Evolutionary conservation across 2,888 invertebrate species (phyloP).

Genomic region (Cosmopolites sordidus): DNA sequence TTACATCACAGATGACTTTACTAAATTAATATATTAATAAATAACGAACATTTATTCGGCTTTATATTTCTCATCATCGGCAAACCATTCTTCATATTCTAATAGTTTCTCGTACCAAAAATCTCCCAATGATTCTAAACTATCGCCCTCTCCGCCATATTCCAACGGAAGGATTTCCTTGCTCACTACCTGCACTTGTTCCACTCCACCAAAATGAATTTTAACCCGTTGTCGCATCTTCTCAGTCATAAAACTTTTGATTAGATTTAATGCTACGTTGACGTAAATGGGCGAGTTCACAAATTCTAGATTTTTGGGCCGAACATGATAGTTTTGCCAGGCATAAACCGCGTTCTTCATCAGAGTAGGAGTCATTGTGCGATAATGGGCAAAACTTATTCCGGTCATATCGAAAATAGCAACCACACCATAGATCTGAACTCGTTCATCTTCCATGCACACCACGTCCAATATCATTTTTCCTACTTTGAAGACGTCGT

Average conservation of each 20-base stretch:
- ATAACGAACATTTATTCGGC: constrained; percentile 50
- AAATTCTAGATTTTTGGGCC: constrained; percentile 64
- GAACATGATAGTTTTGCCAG: constrained; percentile 68
- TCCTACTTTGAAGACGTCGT: constrained; percentile 59
- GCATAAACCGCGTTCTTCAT: constrained; percentile 59
- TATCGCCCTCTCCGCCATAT: constrained; percentile 54
- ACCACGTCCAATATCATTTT: constrained; percentile 62
- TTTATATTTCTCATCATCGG: constrained; percentile 49
- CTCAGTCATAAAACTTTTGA: constrained; percentile 60
- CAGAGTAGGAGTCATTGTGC: constrained; percentile 55
- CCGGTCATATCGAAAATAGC: constrained; percentile 61
- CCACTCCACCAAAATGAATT: constrained; percentile 50
- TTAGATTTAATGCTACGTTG: constrained; percentile 61
- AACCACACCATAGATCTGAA: constrained; percentile 54
- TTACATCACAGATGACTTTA: no score
- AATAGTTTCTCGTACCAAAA: constrained; percentile 49
- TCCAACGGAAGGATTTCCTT: constrained; percentile 54
- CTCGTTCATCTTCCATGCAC: constrained; percentile 48
- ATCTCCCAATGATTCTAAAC: constrained; percentile 44
- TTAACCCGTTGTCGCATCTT: constrained; percentile 56
- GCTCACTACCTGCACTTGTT: constrained; percentile 50
- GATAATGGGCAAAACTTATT: constrained; percentile 53
- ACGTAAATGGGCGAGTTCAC: constrained; percentile 59
- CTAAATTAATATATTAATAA: no score
- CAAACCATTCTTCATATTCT: constrained; percentile 50